Conservation (phyloP, 2,888 invertebrate genomes). For the Hermaeophaga mercurialis region DNA sequence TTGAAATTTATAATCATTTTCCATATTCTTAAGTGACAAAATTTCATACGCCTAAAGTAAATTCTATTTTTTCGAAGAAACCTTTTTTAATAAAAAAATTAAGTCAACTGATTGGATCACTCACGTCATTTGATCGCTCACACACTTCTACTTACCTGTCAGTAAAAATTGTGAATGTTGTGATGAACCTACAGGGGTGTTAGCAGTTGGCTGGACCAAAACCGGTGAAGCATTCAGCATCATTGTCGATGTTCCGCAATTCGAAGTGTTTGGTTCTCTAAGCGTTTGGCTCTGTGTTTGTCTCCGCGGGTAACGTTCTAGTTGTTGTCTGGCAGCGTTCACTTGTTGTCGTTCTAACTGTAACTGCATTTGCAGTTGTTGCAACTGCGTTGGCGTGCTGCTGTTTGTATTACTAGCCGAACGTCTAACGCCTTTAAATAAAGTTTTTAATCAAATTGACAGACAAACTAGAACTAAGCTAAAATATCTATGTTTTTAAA, state of each 20-base stretch:
- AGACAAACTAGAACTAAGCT: no score
- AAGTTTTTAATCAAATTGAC: neutral
- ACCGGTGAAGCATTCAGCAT: slow-evolving; percentile 54
- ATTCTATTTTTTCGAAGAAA: no score
- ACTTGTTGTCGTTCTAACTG: slow-evolving; percentile 91
- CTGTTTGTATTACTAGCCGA: slow-evolving; percentile 62
- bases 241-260: slow-evolving; percentile 48
- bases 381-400: slow-evolving; percentile 78
- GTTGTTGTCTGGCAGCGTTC: slow-evolving; percentile 82
- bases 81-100: no score
- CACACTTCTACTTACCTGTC: slow-evolving; percentile 44
- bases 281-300: slow-evolving; percentile 65
- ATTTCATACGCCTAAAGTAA: no score
- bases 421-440: slow-evolving; percentile 71
- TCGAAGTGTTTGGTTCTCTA: slow-evolving; percentile 45
- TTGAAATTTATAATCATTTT: no score
- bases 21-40: no score
- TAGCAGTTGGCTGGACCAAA: slow-evolving; percentile 50
- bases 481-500: no score
- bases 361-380: slow-evolving; percentile 94
- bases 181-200: slow-evolving; percentile 48
- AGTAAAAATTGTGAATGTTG: slow-evolving; percentile 54
- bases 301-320: slow-evolving; percentile 87
- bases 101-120: no score
- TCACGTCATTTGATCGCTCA: no score